phyloP scores from a whole-genome alignment of 1,140 invertebrate genomes.

The Drosophila tropicalis region DNA sequence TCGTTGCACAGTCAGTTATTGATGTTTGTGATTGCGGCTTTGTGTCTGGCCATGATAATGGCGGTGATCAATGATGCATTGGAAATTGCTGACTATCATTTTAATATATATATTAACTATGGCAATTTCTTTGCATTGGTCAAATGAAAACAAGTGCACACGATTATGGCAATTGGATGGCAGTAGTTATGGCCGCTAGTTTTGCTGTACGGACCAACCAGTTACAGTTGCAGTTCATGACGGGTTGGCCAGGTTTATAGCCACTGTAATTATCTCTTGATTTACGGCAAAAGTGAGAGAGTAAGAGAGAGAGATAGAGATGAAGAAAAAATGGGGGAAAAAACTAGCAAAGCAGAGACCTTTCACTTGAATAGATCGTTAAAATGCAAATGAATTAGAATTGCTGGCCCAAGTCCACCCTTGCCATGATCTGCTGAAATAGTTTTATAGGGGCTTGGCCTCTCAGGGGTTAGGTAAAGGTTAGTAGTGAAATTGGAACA shows the following conservation, averaged over 20 bases:
- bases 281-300: constrained; percentile 17
- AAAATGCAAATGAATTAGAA: constrained; percentile 58
- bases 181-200: constrained; percentile 32
- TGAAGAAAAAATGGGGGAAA: too few relatives aligned
- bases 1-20: not conserved
- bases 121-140: constrained; percentile 67
- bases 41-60: constrained; percentile 26
- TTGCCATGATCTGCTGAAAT: constrained; percentile 25
- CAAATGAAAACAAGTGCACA: constrained; percentile 66
- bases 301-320: not conserved
- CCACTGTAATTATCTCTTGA: constrained; percentile 54
- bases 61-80: constrained; percentile 36
- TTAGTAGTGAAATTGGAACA: constrained; percentile 19
- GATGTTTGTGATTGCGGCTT: constrained; percentile 43
- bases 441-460: constrained; percentile 1
- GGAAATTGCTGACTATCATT: constrained; percentile 14
- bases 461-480: not conserved
- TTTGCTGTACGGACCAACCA: constrained; percentile 33
- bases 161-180: constrained; percentile 72
- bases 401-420: constrained; percentile 31
- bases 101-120: constrained; percentile 53
- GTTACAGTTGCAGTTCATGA: constrained; percentile 53
- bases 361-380: constrained; percentile 64
- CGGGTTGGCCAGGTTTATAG: constrained; percentile 28
- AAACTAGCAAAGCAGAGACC: constrained; percentile 32